These are phyloP conservation scores for Muricea muricata DNA, from an alignment of 92 coral and sea anemone genomes.

Conservation along the genomic window DNA sequence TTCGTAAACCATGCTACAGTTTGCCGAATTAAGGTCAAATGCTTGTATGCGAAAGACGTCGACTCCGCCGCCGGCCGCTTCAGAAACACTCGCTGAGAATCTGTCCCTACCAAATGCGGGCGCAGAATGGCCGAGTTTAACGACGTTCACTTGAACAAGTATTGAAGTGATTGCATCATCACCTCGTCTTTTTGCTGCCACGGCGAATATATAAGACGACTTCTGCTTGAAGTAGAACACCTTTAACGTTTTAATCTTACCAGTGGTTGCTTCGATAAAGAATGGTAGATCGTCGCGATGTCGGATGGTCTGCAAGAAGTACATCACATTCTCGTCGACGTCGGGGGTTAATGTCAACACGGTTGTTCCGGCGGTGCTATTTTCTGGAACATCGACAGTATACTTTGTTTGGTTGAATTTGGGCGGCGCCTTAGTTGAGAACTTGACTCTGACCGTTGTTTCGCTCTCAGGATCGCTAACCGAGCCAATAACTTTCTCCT, in stretches of 20 bases:
- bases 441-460: slow-evolving; percentile 9
- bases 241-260: slow-evolving; percentile 69
- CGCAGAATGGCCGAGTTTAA: not conserved
- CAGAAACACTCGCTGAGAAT: slow-evolving; percentile 4
- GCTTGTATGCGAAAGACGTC: slow-evolving; percentile 40
- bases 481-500: not conserved
- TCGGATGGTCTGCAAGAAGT: slow-evolving; percentile 3
- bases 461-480: not conserved
- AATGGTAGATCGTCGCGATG: slow-evolving; percentile 29
- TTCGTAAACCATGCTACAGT: not conserved
- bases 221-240: slow-evolving; percentile 76
- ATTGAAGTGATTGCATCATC: slow-evolving; percentile 26
- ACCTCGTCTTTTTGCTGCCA: not conserved
- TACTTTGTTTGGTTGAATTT: not conserved
- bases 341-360: not conserved
- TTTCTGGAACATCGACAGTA: not conserved
- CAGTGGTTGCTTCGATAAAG: slow-evolving; percentile 22
- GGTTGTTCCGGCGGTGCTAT: not conserved
- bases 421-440: not conserved
- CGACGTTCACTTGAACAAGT: slow-evolving; percentile 15
- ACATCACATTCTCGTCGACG: not conserved
- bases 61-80: not conserved
- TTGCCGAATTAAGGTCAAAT: not conserved
- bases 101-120: slow-evolving; percentile 31
- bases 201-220: slow-evolving; percentile 72